Conservation (phyloP, 2,888 invertebrate genomes). For the Ophioninae sp. region DNA sequence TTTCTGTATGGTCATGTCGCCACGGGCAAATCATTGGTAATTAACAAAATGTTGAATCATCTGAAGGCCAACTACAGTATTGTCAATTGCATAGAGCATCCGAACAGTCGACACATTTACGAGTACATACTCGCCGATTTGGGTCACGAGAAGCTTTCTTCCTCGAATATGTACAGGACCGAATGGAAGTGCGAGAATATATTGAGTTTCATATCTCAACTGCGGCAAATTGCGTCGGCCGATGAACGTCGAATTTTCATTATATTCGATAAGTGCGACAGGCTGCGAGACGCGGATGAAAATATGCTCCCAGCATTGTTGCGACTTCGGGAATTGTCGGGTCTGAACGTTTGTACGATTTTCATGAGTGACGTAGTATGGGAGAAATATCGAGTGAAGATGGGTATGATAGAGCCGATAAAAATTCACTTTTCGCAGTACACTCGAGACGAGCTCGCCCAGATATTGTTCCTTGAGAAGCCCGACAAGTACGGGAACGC, state of each 20-base stretch:
- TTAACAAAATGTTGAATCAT: conserved; percentile 84
- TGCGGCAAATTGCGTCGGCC: conserved; percentile 79
- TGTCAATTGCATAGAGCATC: conserved; percentile 92
- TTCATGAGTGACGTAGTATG: conserved; percentile 90
- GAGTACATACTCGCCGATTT: conserved; percentile 88
- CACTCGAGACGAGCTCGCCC: conserved; percentile 85
- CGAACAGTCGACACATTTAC: conserved; percentile 88
- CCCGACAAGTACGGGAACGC: conserved; percentile 80
- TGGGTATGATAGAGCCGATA: conserved; percentile 87
- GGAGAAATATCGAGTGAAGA: conserved; percentile 89
- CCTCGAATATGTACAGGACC: conserved; percentile 77
- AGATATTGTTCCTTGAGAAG: conserved; percentile 81
- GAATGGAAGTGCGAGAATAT: conserved; percentile 86
- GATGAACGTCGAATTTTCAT: conserved; percentile 83
- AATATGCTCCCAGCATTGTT: conserved; percentile 89
- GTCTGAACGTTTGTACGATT: conserved; percentile 88
- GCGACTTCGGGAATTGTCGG: conserved; percentile 88
- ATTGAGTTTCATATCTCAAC: conserved; percentile 84
- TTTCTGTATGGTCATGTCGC: conserved; percentile 92
- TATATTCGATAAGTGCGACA: conserved; percentile 91
- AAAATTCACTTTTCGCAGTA: conserved; percentile 91
- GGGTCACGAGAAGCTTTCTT: conserved; percentile 79
- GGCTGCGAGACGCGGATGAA: conserved; percentile 88
- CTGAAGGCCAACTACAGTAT: conserved; percentile 84
- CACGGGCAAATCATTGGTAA: conserved; percentile 90